These are phyloP conservation scores for Formica exsecta DNA, from an alignment of 1,140 invertebrate species.

Conservation along the genomic window DNA sequence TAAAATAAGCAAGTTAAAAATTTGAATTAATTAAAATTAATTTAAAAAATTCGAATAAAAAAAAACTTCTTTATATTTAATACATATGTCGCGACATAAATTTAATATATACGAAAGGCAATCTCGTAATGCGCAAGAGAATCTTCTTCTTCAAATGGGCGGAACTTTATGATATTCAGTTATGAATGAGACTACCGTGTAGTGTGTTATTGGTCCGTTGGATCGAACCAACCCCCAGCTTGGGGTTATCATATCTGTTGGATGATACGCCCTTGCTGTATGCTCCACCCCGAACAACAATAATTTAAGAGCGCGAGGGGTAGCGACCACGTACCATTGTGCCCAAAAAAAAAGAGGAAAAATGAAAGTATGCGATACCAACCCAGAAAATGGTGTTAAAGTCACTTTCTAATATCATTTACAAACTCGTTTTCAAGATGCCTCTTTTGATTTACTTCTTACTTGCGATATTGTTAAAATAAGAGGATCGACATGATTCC, in stretches of 20 bases:
- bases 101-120: neutral
- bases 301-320: slow-evolving; percentile 81
- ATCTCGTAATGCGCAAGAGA: neutral
- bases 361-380: slow-evolving; percentile 28
- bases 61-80: neutral
- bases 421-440: neutral
- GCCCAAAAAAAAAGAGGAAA: slow-evolving; percentile 32
- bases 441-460: neutral
- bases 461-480: neutral
- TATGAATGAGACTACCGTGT: slow-evolving; percentile 71
- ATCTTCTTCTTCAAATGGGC: slow-evolving; percentile 26
- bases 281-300: slow-evolving; percentile 82
- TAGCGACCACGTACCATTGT: slow-evolving; percentile 58
- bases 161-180: slow-evolving; percentile 74
- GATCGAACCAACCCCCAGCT: slow-evolving; percentile 76
- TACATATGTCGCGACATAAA: neutral
- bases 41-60: neutral
- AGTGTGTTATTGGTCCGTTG: slow-evolving; percentile 79
- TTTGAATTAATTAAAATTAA: neutral
- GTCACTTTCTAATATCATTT: slow-evolving; percentile 16
- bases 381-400: neutral
- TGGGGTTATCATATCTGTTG: slow-evolving; percentile 83
- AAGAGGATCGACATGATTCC: neutral
- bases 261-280: slow-evolving; percentile 82
- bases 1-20: neutral